Conservation (phyloP, 2,888 invertebrate species). For the Baronia brevicornis region DNA sequence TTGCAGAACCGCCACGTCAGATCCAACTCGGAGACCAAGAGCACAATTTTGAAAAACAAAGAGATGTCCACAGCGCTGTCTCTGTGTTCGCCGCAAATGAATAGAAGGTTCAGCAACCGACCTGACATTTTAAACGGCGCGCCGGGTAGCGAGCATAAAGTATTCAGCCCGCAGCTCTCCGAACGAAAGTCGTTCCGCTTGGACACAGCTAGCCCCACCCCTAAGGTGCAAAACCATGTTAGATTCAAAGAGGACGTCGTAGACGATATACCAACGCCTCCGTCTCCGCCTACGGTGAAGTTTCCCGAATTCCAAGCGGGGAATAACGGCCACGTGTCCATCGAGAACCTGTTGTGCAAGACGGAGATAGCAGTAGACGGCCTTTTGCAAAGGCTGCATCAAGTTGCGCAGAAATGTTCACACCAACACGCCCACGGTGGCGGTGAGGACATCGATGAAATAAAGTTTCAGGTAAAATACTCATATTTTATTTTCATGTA, state of each 20-base stretch:
- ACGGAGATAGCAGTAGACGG: slow-evolving; percentile 83
- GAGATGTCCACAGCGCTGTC: slow-evolving; percentile 60
- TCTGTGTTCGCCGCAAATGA: slow-evolving; percentile 74
- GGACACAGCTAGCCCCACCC: slow-evolving; percentile 48
- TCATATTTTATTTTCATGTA: neutral
- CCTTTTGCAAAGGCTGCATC: slow-evolving; percentile 79
- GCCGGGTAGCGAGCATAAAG: slow-evolving; percentile 44
- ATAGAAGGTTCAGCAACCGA: slow-evolving; percentile 62
- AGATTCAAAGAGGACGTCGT: slow-evolving; percentile 63
- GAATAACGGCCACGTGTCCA: slow-evolving; percentile 75
- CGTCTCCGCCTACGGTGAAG: slow-evolving; percentile 59
- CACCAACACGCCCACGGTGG: slow-evolving; percentile 85
- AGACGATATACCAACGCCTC: slow-evolving; percentile 65
- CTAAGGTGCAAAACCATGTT: slow-evolving; percentile 62
- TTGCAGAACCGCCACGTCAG: slow-evolving; percentile 61
- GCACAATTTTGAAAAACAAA: slow-evolving; percentile 62
- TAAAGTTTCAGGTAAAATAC: slow-evolving; percentile 84
- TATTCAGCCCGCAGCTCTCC: slow-evolving; percentile 52
- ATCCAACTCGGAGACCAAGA: slow-evolving; percentile 67
- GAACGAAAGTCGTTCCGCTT: slow-evolving; percentile 50
- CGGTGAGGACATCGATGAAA: slow-evolving; percentile 83
- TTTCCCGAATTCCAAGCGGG: slow-evolving; percentile 52
- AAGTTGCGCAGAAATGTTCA: slow-evolving; percentile 81
- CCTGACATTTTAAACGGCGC: slow-evolving; percentile 64
- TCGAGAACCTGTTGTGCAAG: slow-evolving; percentile 78